Evolutionary conservation across 2,797 vertebrate genomes (phyloP).

Genomic region (Acomys russatus): DNA sequence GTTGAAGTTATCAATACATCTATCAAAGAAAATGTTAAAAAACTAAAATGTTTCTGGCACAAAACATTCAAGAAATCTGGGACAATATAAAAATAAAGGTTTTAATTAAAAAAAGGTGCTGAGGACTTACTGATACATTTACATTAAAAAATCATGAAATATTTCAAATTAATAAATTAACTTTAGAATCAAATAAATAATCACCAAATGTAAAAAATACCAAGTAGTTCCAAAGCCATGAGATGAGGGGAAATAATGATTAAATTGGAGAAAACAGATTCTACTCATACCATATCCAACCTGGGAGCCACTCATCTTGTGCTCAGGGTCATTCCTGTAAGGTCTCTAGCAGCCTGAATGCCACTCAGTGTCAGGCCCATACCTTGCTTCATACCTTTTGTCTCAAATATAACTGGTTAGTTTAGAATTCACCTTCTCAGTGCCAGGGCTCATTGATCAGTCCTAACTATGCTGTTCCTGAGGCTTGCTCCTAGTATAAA

Average conservation of each 20-base stretch:
- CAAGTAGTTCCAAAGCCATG: background rate
- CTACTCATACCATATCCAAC: background rate
- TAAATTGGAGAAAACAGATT: background rate
- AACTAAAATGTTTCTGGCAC: too few species aligned
- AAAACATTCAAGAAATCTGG: too few species aligned
- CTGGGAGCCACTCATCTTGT: background rate
- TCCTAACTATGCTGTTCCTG: fast-evolving
- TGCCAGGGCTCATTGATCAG: fast-evolving
- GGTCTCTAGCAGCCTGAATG: background rate
- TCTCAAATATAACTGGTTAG: background rate
- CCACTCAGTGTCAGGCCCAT: background rate
- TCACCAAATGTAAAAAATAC: background rate
- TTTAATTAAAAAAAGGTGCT: background rate
- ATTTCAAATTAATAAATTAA: background rate
- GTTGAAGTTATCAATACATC: too few species aligned
- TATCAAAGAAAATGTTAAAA: too few species aligned
- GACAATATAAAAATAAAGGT: too few species aligned
- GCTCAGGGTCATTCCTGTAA: background rate
- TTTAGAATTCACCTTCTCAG: background rate
- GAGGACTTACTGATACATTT: background rate
- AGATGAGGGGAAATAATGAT: background rate
- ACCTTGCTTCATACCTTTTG: background rate
- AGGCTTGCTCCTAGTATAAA: too few species aligned
- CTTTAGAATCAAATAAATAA: background rate
- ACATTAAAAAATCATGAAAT: background rate